Conservation (phyloP, 2,113 vertebrate species). For the Proteles cristata region DNA sequence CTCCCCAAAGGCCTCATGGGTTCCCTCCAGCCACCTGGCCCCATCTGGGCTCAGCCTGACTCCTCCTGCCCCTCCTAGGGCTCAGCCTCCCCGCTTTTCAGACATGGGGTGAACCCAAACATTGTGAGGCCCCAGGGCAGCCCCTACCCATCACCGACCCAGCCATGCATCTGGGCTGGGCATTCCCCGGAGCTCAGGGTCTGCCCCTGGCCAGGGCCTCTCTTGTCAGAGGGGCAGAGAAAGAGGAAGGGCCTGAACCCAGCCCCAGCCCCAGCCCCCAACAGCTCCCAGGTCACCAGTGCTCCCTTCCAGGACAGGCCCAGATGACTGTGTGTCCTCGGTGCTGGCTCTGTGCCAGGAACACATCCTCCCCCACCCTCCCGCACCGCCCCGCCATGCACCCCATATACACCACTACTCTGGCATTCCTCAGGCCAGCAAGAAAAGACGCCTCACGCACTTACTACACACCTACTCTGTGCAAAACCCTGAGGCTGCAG, state of each 20-base stretch:
- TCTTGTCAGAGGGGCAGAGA: background rate
- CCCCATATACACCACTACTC: background rate
- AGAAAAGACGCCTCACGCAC: background rate
- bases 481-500: background rate
- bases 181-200: background rate
- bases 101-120: background rate
- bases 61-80: background rate
- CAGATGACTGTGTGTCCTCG: background rate
- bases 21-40: background rate
- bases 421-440: background rate
- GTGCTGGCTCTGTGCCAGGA: background rate
- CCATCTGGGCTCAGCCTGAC: background rate
- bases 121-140: background rate
- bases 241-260: background rate
- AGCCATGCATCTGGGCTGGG: rapidly evolving
- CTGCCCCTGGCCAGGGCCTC: background rate
- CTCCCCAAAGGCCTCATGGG: background rate
- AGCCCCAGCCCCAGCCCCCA: background rate
- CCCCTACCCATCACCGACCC: background rate
- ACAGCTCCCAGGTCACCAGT: background rate
- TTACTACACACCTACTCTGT: background rate
- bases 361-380: too few species aligned
- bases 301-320: background rate
- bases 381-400: background rate
- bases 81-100: background rate